phyloP scores from a whole-genome alignment of 2,888 invertebrate genomes.

The Odontocolon sp. region DNA sequence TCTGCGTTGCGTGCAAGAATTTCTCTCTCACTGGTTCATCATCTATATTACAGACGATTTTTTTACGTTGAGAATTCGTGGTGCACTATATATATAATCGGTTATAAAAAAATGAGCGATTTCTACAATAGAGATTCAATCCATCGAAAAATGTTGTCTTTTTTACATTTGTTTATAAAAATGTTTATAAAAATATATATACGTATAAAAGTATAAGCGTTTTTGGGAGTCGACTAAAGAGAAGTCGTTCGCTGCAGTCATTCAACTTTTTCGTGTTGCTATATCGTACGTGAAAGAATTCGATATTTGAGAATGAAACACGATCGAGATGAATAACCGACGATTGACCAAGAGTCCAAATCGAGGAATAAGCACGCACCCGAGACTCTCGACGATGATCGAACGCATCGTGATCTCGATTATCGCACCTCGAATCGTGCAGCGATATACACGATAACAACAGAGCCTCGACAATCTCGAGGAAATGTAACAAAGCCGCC shows the following conservation, averaged over 20 bases:
- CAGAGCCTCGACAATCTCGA: not conserved
- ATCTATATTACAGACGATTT: slow-evolving; percentile 2
- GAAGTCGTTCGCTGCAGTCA: not conserved
- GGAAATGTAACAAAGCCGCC: slow-evolving; percentile 7
- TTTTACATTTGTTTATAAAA: too few species aligned
- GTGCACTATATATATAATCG: too few species aligned
- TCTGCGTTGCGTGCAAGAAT: slow-evolving; percentile 23
- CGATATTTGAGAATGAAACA: not conserved
- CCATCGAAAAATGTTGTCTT: too few species aligned
- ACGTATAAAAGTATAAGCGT: too few species aligned
- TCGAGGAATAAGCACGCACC: not conserved
- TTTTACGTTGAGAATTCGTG: not conserved
- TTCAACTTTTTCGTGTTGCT: not conserved
- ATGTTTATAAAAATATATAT: too few species aligned
- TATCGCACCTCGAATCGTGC: not conserved
- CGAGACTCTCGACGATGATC: not conserved
- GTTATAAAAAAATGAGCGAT: too few species aligned
- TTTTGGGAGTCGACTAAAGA: too few species aligned
- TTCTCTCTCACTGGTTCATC: slow-evolving; percentile 13
- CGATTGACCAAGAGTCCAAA: not conserved
- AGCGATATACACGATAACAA: not conserved
- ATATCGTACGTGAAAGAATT: slow-evolving; percentile 14
- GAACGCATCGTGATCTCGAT: not conserved
- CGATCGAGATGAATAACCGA: too few species aligned
- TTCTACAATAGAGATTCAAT: too few species aligned